phyloP scores from a whole-genome alignment of 2,888 invertebrate genomes.

The Drosophila sordidula region DNA sequence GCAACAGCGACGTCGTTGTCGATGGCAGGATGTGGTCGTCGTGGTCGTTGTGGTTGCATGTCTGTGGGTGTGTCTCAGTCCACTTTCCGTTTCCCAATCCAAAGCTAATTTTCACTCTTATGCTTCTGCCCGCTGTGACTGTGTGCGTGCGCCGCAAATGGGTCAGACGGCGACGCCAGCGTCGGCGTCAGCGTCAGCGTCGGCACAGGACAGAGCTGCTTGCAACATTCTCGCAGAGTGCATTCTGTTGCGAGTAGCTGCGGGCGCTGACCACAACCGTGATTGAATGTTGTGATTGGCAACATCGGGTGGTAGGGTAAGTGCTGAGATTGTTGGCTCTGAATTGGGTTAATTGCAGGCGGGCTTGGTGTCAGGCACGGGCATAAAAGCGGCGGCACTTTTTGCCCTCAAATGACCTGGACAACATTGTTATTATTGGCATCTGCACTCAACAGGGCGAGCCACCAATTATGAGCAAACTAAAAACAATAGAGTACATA shows the following conservation, averaged over 20 bases:
- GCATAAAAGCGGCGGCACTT: slow-evolving; percentile 36
- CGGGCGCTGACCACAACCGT: slow-evolving; percentile 43
- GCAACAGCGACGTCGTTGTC: slow-evolving; percentile 37
- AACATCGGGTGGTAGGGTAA: neutral
- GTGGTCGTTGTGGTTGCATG: slow-evolving; percentile 36
- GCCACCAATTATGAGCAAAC: neutral
- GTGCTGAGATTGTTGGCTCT: slow-evolving; percentile 22
- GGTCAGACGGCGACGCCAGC: slow-evolving; percentile 49
- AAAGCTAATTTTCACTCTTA: neutral
- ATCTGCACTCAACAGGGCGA: slow-evolving; percentile 13
- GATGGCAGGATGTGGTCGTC: slow-evolving; percentile 65
- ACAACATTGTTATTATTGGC: slow-evolving; percentile 42
- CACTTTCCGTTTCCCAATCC: neutral
- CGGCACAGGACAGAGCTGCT: slow-evolving; percentile 1
- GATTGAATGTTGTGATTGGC: slow-evolving; percentile 71
- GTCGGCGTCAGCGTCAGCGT: slow-evolving; percentile 1
- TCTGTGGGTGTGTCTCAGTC: slow-evolving; percentile 27
- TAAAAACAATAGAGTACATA: neutral
- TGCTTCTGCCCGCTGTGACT: neutral
- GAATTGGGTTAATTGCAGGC: slow-evolving; percentile 71
- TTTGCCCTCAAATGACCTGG: slow-evolving; percentile 36
- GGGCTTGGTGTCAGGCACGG: slow-evolving; percentile 21
- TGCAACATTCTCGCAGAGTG: slow-evolving; percentile 31
- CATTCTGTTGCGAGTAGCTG: slow-evolving; percentile 44
- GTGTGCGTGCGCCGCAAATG: slow-evolving; percentile 54